Evolutionary conservation across 2,113 vertebrate genomes (phyloP).

Genomic region (Gallinago media): DNA sequence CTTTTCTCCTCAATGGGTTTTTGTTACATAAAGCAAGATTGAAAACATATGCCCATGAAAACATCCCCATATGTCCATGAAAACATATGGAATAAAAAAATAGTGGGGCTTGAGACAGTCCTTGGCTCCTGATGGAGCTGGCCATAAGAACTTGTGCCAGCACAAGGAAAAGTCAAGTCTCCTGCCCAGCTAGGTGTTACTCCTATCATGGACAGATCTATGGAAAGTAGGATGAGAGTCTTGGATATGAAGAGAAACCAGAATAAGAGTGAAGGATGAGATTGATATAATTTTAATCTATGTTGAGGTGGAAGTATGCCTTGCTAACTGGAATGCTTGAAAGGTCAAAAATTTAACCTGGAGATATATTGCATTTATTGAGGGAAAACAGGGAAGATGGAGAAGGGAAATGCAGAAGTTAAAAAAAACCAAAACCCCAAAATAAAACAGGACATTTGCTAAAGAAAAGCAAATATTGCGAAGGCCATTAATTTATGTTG

Average conservation of each 20-base stretch:
- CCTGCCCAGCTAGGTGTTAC: neutral
- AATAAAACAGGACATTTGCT: fast-evolving
- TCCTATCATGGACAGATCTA: neutral
- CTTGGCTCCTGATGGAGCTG: neutral
- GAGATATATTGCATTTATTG: neutral
- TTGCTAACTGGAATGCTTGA: neutral
- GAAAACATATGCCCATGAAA: neutral
- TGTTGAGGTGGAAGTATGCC: neutral
- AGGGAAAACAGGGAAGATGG: neutral
- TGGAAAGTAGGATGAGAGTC: neutral
- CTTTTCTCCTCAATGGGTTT: neutral
- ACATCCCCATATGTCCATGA: too few relatives aligned
- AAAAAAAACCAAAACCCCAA: fast-evolving
- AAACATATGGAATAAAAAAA: neutral
- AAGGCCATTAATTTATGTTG: neutral
- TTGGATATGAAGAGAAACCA: neutral
- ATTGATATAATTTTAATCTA: neutral
- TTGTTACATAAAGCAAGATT: neutral
- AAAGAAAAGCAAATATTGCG: neutral
- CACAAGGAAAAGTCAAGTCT: neutral
- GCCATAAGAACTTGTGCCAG: neutral
- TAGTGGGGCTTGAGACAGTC: neutral
- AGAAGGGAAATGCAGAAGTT: neutral
- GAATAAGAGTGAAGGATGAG: neutral
- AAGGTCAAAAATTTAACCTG: fast-evolving